These are phyloP conservation scores for Pampusana beccarii DNA, from an alignment of 2,113 vertebrate genomes.

Conservation along the genomic window DNA sequence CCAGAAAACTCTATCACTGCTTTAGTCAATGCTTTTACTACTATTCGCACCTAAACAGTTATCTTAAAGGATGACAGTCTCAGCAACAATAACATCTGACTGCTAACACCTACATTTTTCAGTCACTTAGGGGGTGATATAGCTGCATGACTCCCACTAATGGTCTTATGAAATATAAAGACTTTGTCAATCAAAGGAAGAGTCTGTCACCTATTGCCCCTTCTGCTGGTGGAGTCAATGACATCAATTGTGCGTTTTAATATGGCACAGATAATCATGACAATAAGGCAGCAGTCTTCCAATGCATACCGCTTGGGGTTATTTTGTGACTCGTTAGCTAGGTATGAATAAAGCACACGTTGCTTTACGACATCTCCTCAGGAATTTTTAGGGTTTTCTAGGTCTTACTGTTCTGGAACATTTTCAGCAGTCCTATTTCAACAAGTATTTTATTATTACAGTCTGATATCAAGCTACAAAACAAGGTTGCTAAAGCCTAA, in stretches of 20 bases:
- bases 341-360: background rate
- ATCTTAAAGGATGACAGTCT: background rate
- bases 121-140: background rate
- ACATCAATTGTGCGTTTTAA: constrained; percentile 5
- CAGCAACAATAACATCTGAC: constrained; percentile 15
- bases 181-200: constrained; percentile 21
- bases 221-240: constrained; percentile 22
- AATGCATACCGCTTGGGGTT: background rate
- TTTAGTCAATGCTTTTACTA: constrained; percentile 33
- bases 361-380: background rate
- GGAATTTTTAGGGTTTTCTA: background rate
- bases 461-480: background rate
- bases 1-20: background rate
- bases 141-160: constrained; percentile 3
- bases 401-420: background rate
- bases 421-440: background rate
- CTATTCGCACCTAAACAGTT: constrained; percentile 23
- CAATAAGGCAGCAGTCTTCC: background rate
- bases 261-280: background rate
- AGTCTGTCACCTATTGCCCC: constrained; percentile 5
- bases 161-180: background rate
- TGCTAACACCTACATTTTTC: constrained; percentile 20
- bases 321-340: background rate
- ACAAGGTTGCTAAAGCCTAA: background rate
- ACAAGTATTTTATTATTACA: background rate